Base-by-base conservation (phyloP, 1,140 invertebrate genomes). In the Pseudomyrmex cubaensis region DNA sequence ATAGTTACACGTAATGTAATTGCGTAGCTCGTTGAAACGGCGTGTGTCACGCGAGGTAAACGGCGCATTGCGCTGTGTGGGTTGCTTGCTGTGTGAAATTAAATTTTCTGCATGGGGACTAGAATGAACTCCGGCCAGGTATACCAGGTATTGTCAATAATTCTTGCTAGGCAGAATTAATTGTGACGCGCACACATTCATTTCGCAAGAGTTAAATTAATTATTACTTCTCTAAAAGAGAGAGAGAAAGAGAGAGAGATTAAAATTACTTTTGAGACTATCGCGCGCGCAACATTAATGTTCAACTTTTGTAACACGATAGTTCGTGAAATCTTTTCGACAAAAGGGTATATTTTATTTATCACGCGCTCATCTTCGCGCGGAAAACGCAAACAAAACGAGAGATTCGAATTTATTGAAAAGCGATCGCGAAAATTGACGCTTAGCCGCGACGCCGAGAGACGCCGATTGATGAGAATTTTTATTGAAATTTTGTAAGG, bases 401-500 rank as follows among this genome's bases (percentile, higher is more conserved):
- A 4, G n/a, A 56, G 64, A 63, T 75, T 85, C 64, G 59, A 59
- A 75, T 62, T 86, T 85, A 87, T 83, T 57, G 84, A 86, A 86
- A 76, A 63, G 84, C 80, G 62, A 85, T 76, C 77, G 54, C 35
- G 3, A 35, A 35, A 12, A 2, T 54, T 20, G 50, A 35, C 22
- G 63, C 46, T 56, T 85, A 64, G 35, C 66, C 50, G 25, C 61
- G 46, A 22, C 20, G 48, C 64, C 17, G 59, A 8, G 59, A 50
- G 46, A 52, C n/a, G 5, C 20, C 50, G 67, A 56, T 86, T 78
- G 80, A 87, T 84, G 73, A 87, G 66, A 86, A 78, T 86, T 87
- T 88, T 88, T 87, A 88, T 88, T 87, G 85, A 88, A 87, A 88
- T 87, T 82, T 82, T 69, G 35, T 70, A 80, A 85, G 17, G 69